phyloP scores from a whole-genome alignment of 2,113 vertebrate genomes.

The Catharus bicknelli region DNA sequence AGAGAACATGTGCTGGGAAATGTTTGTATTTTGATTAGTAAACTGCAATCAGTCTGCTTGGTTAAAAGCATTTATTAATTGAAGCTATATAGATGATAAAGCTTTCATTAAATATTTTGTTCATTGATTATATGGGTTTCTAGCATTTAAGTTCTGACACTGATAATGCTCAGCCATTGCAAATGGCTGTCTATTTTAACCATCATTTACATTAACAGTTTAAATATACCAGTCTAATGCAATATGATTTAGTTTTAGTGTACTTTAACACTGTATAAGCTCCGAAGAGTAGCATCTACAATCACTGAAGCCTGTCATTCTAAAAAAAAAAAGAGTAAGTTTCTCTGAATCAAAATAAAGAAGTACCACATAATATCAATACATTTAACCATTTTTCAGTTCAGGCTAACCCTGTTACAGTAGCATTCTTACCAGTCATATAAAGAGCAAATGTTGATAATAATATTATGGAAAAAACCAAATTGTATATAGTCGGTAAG shows the following conservation, averaged over 20 bases:
- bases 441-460: neutral
- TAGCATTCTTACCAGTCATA: neutral
- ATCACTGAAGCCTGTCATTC: neutral
- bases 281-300: neutral
- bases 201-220: neutral
- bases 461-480: neutral
- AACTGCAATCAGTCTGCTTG: neutral
- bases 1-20: neutral
- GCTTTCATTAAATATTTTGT: neutral
- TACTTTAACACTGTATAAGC: neutral
- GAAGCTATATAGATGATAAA: neutral
- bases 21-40: neutral
- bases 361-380: neutral
- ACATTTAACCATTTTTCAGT: neutral
- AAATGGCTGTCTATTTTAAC: neutral
- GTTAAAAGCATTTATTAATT: constrained; percentile 38
- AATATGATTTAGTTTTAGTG: neutral
- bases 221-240: neutral
- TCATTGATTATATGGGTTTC: constrained; percentile 21
- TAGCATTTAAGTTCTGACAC: constrained; percentile 12
- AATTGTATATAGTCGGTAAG: neutral
- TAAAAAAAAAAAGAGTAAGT: neutral
- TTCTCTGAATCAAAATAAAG: neutral
- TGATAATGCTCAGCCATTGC: neutral
- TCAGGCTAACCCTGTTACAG: neutral